These are phyloP conservation scores for Linyphia triangularis DNA, from an alignment of 2,888 invertebrate species.

Conservation along the genomic window DNA sequence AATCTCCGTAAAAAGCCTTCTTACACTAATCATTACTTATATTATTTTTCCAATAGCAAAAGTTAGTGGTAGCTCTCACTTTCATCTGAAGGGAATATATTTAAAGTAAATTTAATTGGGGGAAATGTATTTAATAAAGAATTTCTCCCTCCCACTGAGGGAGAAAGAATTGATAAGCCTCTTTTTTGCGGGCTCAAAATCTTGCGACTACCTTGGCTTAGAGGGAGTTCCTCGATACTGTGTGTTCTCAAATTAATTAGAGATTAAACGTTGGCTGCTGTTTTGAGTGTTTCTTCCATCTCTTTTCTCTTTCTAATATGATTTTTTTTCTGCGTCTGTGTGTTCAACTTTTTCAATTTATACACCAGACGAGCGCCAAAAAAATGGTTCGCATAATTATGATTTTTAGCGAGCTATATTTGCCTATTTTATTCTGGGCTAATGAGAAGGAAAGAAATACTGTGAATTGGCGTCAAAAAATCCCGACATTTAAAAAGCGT, in stretches of 20 bases:
- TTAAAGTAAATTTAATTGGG: conserved; percentile 75
- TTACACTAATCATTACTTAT: conserved; percentile 74
- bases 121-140: conserved; percentile 75
- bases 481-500: conserved; percentile 52
- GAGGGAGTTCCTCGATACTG: conserved; percentile 71
- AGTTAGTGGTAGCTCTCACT: conserved; percentile 75
- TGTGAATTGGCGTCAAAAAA: conserved; percentile 58
- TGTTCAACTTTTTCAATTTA: conserved; percentile 67
- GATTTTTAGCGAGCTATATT: conserved; percentile 59
- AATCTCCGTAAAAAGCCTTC: conserved; percentile 66
- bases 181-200: conserved; percentile 53
- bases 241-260: conserved; percentile 75
- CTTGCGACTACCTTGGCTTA: conserved; percentile 72
- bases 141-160: conserved; percentile 35
- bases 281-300: conserved; percentile 36
- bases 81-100: conserved; percentile 59
- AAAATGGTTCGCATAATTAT: conserved; percentile 72
- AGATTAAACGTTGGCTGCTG: conserved; percentile 73
- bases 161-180: conserved; percentile 48
- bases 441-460: conserved; percentile 72
- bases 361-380: conserved; percentile 55
- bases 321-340: conserved; percentile 13
- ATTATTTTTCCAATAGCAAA: conserved; percentile 74
- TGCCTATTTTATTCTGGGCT: conserved; percentile 58
- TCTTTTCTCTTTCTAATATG: conserved; percentile 7